Base-by-base conservation (phyloP, 2,113 vertebrate genomes). In the Nematolebias whitei region DNA sequence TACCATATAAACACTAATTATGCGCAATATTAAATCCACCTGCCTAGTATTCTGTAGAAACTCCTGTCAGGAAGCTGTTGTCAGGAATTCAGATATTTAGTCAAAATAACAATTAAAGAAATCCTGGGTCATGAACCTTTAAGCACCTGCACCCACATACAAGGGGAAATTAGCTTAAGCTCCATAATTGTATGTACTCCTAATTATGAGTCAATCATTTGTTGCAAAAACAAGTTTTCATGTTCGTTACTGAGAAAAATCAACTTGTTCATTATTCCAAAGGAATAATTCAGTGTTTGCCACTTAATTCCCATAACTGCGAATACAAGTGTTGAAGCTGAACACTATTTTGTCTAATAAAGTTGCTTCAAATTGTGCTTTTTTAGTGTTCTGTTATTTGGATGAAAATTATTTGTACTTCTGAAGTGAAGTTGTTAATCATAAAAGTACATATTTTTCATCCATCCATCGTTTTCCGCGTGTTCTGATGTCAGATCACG, bases 1-100 rank as follows among this genome's bases (percentile, higher is more conserved):
- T n/a, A 32, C 23, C 26, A 19, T 39, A 62, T 44, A 13, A 62
- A 18, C 24, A 59, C 16, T 68, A 52, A 70, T 54, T 61, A 61
- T 10, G 13, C 12, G 6, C 18, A 13, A n/a, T 20, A 40, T 40
- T 23, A 14, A 40, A 40, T 7, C 6, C 29, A 38, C 11, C 5
- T 24, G 22, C 4, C 16, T 23, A 12, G 16, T 50, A 7, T 24
- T 40, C 2, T 24, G 10, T 13, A 18, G 22, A 0, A 35, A 20
- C 12, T n/a, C 32, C 19, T 13, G 52, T 20, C n/a, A 2, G 32
- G 32, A 7, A 7, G 4, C 23, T 2, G 5, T 35, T 35, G 5
- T 43, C 35, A 20, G 12, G 12, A 7, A 19, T 22, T 55, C 12
- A 38, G 18, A 54, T 19, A 5, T 20, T 55, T 38, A 13, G 52